Evolutionary conservation across 2,113 vertebrate genomes (phyloP).

Genomic region (Myrmecophaga tridactyla): DNA sequence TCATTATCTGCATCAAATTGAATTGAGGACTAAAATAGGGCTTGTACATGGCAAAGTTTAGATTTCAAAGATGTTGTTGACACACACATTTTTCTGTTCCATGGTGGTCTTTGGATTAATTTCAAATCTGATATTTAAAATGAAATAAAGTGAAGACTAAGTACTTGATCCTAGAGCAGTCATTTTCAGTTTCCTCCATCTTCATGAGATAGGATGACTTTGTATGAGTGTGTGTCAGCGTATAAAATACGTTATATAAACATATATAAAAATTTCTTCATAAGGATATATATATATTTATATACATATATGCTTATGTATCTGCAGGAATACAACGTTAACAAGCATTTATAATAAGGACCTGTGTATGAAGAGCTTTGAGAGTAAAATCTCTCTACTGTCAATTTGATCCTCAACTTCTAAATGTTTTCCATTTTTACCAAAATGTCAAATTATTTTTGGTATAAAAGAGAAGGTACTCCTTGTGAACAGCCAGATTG

Average conservation of each 20-base stretch:
- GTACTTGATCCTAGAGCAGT: background rate
- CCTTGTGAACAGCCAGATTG: slow-evolving; percentile 63
- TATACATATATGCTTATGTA: too few relatives aligned
- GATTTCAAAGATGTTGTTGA: slow-evolving; percentile 68
- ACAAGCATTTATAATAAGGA: background rate
- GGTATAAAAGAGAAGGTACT: slow-evolving; percentile 42
- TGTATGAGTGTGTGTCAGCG: accelerated
- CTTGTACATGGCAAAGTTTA: slow-evolving; percentile 57
- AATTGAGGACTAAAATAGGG: slow-evolving; percentile 56
- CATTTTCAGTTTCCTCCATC: slow-evolving; percentile 19
- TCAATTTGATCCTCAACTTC: slow-evolving; percentile 57
- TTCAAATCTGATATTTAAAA: slow-evolving; percentile 45
- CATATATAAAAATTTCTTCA: slow-evolving; percentile 24
- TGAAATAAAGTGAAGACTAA: slow-evolving; percentile 7
- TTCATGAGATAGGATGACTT: background rate
- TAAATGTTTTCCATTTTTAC: slow-evolving; percentile 68
- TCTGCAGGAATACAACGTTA: slow-evolving; percentile 48
- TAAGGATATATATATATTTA: background rate
- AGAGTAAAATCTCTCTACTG: slow-evolving; percentile 42
- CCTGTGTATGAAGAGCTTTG: background rate
- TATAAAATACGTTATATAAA: background rate
- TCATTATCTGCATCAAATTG: slow-evolving; percentile 65
- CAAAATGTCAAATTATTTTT: slow-evolving; percentile 78
- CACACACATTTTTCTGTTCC: slow-evolving; percentile 66
- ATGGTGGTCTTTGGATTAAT: slow-evolving; percentile 35